Evolutionary conservation across 2,888 invertebrate genomes (phyloP), one percentile per base, ranked within the genome.

Genomic region (Pyrgus malvae): DNA sequence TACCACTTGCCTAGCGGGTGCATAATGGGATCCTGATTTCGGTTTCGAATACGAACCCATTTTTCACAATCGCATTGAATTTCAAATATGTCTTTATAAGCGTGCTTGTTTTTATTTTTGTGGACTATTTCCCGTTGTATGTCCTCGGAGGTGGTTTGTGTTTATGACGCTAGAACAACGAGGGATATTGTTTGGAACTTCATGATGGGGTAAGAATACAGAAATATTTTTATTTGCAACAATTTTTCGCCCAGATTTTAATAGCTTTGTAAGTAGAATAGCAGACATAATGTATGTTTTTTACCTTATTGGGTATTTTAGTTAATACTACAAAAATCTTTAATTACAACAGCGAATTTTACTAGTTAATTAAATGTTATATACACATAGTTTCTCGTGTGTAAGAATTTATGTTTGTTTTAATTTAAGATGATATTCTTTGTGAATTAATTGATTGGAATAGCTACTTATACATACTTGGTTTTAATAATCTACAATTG

Each of bases 51-150:
- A 72, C 72, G 67, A 72, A 66, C 63, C 77, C 69, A 89, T 88
- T 86, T 88, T 86, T 89, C 84, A 86, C 73, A 68, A 76, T 68
- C 83, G 64, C 71, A 86, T 89, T 90, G 89, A 90, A 87, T 82
- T 87, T 79, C 87, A 90, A 88, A 90, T 88, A 80, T 72, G 76
- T 72, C 81, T 78, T 82, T 88, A 89, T 85, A 90, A 83, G 71
- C 76, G 77, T 73, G 67, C 74, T 72, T 76, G 74, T 76, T 78
- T 77, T 76, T 76, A 72, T 76, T 74, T 72, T 66, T 69, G 70
- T 79, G 72, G 71, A 76, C 81, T 83, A 81, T 87, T 83, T 80
- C 74, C 68, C 63, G 69, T 75, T 78, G 75, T 63, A 65, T 72
- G 72, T 67, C 67, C 70, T 46, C 60, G 67, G 70, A 72, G 69